These are phyloP conservation scores for Lycaena phlaeas DNA, from an alignment of 2,888 invertebrate genomes.

Conservation along the genomic window DNA sequence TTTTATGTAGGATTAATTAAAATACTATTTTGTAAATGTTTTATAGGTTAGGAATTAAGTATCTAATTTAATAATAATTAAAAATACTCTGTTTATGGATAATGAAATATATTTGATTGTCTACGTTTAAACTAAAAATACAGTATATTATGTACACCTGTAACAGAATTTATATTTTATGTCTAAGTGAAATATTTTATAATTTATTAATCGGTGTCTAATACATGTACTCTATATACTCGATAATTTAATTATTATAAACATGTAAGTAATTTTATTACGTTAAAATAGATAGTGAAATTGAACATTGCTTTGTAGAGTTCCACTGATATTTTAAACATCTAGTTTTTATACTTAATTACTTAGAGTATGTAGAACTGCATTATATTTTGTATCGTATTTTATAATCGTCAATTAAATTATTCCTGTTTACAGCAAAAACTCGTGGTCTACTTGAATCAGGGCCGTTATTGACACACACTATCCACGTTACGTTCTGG, in stretches of 20 bases:
- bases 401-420: slow-evolving; percentile 12
- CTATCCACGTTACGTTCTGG: too few relatives aligned
- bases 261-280: background rate
- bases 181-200: background rate
- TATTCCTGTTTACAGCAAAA: background rate
- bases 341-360: background rate
- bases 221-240: background rate
- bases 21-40: slow-evolving; percentile 11
- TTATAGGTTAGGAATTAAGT: background rate
- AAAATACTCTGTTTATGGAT: background rate
- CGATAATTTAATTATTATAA: background rate
- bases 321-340: background rate
- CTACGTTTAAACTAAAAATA: background rate
- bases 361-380: background rate
- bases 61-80: background rate
- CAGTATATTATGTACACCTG: background rate
- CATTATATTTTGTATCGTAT: slow-evolving; percentile 3
- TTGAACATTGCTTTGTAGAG: background rate
- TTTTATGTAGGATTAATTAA: slow-evolving; percentile 5
- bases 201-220: slow-evolving; percentile 7
- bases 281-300: background rate
- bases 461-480: too few relatives aligned
- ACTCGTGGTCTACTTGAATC: background rate
- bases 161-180: background rate
- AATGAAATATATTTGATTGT: background rate